Evolutionary conservation across 1,140 invertebrate species (phyloP), one percentile per base, ranked within the genome.

Genomic region (Pseudoatta argentina): DNA sequence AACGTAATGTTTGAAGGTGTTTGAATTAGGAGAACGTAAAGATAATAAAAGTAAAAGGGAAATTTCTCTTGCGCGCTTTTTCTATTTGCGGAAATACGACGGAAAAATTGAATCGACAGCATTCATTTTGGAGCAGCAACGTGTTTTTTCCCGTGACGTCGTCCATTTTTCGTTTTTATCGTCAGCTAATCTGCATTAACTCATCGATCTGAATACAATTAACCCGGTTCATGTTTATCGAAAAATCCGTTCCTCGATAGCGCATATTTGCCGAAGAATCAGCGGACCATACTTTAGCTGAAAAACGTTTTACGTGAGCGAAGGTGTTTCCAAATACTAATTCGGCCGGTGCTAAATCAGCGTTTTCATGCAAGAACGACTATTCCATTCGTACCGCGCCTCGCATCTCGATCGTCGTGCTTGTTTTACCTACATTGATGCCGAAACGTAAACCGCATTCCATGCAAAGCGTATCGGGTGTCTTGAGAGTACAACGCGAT

Each of bases 391-490:
- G 63, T 24, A 57, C 44, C 48, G 64, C 34, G 63, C 27, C 27
- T 34, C 57, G 30, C 67, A 48, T 82, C 64, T 86, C 51, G 61
- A 85, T 78, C 72, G 81, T 27, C 59, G 63, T 81, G 64, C 59
- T 69, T 57, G 66, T 83, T 89, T 86, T 87, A 82, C 72, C 66
- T 34, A 48, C 85, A 39, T 86, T 77, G 64, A 88, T 83, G 71
- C 55, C 72, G 81, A 69, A 86, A 86, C 82, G 77, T 87, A 87
- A 91, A 90, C 87, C 61, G 90, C 90, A 92, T 92, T 92, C 90
- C 90, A 76, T 27, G 72, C 75, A 59, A 72, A 59, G 78, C 16
- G 59, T 78, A 83, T 73, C 64, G 78, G 82, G 85, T 82, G 85
- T 86, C 83, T 39, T 59, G 69, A 83, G 67, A 88, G 71, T 82